Evolutionary conservation across 2,888 invertebrate species (phyloP), one percentile per base, ranked within the genome.

Genomic region (Didymodactylos carnosus): DNA sequence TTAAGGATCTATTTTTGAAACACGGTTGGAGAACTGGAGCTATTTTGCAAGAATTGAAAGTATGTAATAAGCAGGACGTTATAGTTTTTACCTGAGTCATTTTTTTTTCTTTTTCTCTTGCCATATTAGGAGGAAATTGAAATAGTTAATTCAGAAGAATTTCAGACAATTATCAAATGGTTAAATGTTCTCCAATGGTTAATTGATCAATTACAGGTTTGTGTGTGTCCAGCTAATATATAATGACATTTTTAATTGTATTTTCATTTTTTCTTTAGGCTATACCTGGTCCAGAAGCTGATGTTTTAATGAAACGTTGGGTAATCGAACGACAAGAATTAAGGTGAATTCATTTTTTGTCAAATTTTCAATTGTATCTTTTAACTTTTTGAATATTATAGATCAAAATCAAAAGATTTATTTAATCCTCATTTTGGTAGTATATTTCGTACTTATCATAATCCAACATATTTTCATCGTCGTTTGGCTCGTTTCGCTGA

Each of bases 21-120:
- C 93, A 94, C 83, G 94, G 94, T 71, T 95, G 95, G 95, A 87
- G 94, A 78, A 97, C 97, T 6, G 95, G 94, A 0, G 95, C 95
- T 46, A 94, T 97, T 77, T 94, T 97, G 77, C 91, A 90, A 78
- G 97, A 97, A 84, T 85, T 97, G 53, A 89, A 94, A 62, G 62
- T 62, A 35, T 19, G 35, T n/a, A 29, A 19, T 19, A 2, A 1
- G 19, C 0, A 35, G 19, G 10, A 14, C 16, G 8, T 19, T 7
- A 35, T 19, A 62, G 7, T 23, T 5, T 14, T 27, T 27, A 53
- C 0, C n/a, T 6, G 5, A n/a, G 6, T 53, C 29, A 27, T 29
- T 2, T 7, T 53, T 29, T 19, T 2, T 16, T 53, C 6, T 5
- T n/a, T n/a, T n/a, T n/a, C n/a, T n/a, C n/a, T n/a, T n/a, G n/a